Conservation (phyloP, 35 echinoderm and acorn worm genomes). For the Nesometra sesokonis region DNA sequence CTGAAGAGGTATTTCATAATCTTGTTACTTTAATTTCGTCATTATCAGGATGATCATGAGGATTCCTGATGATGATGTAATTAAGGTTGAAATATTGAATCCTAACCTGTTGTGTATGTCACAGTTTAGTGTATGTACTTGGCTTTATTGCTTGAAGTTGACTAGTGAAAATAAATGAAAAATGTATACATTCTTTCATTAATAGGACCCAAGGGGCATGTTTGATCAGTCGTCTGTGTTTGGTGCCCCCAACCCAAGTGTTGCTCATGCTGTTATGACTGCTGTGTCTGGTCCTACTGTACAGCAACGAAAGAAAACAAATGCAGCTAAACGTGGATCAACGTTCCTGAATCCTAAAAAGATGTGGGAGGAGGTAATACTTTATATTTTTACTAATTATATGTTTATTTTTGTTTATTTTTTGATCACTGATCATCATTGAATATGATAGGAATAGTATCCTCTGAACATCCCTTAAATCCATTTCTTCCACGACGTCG, state of each 20-base stretch:
- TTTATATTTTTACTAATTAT: not conserved
- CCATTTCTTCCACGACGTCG: not conserved
- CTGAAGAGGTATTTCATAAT: no score
- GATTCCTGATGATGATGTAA: no score
- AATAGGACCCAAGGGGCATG: constrained; percentile 68
- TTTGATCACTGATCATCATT: not conserved
- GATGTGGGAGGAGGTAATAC: constrained; percentile 97
- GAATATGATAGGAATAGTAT: not conserved
- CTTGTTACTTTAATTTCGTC: no score
- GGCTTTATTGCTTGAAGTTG: no score
- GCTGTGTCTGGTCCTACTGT: not conserved
- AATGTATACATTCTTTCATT: not conserved
- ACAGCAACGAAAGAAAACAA: constrained; percentile 39
- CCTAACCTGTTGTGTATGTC: no score
- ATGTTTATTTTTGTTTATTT: not conserved
- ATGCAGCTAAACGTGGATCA: constrained; percentile 27
- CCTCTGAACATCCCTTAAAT: no score
- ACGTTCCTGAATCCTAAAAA: constrained; percentile 89
- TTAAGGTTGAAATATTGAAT: no score
- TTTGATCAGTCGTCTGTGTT: constrained; percentile 17
- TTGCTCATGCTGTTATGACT: not conserved
- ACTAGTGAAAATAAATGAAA: no score
- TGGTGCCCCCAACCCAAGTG: constrained; percentile 8
- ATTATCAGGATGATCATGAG: no score
- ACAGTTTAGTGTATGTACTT: no score